Evolutionary conservation across 2,888 invertebrate species (phyloP).

Genomic region (Candidula unifasciata): DNA sequence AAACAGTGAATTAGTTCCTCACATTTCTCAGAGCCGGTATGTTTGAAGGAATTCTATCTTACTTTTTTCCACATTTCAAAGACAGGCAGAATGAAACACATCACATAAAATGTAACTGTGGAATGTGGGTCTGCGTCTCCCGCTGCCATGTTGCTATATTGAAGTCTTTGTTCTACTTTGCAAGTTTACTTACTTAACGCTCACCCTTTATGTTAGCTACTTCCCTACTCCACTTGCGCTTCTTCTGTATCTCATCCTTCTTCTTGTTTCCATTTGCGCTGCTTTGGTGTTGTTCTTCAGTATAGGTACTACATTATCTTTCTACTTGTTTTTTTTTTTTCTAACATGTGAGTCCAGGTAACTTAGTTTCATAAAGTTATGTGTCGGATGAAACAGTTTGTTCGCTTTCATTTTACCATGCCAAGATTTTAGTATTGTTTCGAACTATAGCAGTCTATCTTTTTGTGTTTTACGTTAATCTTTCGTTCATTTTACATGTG

Average conservation of each 20-base stretch:
- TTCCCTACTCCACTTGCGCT: neutral
- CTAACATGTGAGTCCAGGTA: too few relatives aligned
- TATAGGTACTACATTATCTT: too few relatives aligned
- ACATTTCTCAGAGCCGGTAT: neutral
- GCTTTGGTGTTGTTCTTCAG: neutral
- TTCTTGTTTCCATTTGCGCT: neutral
- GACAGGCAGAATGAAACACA: neutral
- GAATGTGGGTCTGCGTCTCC: neutral
- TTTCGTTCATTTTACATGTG: too few relatives aligned
- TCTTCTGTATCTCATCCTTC: too few relatives aligned
- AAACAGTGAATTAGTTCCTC: conserved; percentile 20
- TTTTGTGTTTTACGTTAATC: too few relatives aligned
- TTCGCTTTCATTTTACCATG: too few relatives aligned
- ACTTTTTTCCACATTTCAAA: neutral
- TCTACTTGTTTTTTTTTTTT: too few relatives aligned
- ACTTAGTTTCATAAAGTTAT: too few relatives aligned
- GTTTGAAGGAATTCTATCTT: conserved; percentile 11
- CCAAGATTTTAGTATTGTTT: too few relatives aligned
- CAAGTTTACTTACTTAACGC: neutral
- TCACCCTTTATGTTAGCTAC: neutral
- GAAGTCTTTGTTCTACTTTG: neutral
- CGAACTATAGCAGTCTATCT: too few relatives aligned
- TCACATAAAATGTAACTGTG: neutral
- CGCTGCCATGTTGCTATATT: neutral
- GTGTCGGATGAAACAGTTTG: too few relatives aligned